A percentile compares a stretch with the other conserved stretches of the same genome.
These are phyloP conservation scores for Syncerus caffer DNA, from an alignment of 2,797 vertebrate genomes.

Conservation along the genomic window DNA sequence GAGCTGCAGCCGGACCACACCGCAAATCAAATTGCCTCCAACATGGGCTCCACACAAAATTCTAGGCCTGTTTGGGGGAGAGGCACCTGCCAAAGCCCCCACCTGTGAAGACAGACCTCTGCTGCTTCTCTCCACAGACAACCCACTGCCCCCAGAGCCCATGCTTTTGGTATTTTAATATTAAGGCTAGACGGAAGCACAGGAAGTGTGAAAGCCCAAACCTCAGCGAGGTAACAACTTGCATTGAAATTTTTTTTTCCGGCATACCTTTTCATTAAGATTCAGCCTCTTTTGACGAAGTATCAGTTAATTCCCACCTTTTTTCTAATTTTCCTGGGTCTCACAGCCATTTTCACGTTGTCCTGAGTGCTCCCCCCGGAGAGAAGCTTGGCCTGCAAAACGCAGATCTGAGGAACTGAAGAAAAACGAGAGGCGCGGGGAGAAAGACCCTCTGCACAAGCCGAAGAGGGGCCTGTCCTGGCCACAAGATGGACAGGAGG, in stretches of 20 bases:
- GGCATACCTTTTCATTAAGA: neutral
- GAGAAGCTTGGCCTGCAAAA: neutral
- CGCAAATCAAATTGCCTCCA: neutral
- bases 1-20: neutral
- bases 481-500: neutral
- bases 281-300: neutral
- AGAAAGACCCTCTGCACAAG: neutral
- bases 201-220: neutral
- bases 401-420: neutral
- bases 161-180: neutral
- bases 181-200: neutral
- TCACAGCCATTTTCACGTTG: neutral
- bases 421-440: neutral
- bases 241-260: rapidly evolving
- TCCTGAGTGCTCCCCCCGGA: neutral
- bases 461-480: neutral
- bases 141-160: neutral
- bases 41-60: neutral
- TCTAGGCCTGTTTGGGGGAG: neutral
- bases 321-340: neutral
- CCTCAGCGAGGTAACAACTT: neutral
- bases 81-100: neutral
- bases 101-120: neutral
- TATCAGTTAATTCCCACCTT: neutral
- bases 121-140: neutral